Evolutionary conservation across 2,888 invertebrate species (phyloP), one percentile per base, ranked within the genome.

Genomic region (Drosophila ustulata): DNA sequence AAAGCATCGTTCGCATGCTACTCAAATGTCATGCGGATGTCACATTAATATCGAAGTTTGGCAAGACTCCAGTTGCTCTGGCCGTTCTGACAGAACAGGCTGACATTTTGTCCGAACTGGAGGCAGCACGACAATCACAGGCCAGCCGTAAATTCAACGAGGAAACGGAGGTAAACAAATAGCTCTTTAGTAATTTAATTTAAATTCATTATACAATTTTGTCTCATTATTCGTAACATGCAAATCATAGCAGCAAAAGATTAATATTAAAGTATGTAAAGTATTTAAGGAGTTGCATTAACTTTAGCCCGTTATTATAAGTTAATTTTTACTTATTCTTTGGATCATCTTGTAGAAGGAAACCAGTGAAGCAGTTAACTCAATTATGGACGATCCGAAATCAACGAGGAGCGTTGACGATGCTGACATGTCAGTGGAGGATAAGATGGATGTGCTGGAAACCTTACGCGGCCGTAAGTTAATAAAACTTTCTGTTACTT

Each of bases 1-100:
- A 93, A 26, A 93, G 94, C 66, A 94, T 96, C 50, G 96, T 96
- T 46, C 93, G 94, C 57, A 91, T 95, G 71, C 93, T 98, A 75
- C 92, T 98, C 52, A 94, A 94, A 64, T 93, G 94, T 87, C 96
- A 97, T 57, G 97, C 98, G 0, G 95, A 96, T 91, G 94, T 95
- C 7, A 93, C 93, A 50, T 91, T 94, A 71, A 91, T 93, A 51
- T 96, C 96, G 84, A 97, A 96, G 92, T 96, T 96, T 90, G 94
- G 95, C 43, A 95, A 95, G 88, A 95, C 95, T 0, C 95, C 96
- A 3, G 90, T 95, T 3, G 94, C 94, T 71, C 93, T 96, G 66
- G 96, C 96, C 0, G 90, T 93, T 34, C 95, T 95, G 82, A 95
- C 95, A 59, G 94, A 95, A 45, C 93, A 95, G 76, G 86, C 92